Percentiles rank a stretch among this genome's conserved stretches.
These are phyloP conservation scores for Cantharis nigra DNA, from an alignment of 2,888 invertebrate genomes.

Conservation along the genomic window DNA sequence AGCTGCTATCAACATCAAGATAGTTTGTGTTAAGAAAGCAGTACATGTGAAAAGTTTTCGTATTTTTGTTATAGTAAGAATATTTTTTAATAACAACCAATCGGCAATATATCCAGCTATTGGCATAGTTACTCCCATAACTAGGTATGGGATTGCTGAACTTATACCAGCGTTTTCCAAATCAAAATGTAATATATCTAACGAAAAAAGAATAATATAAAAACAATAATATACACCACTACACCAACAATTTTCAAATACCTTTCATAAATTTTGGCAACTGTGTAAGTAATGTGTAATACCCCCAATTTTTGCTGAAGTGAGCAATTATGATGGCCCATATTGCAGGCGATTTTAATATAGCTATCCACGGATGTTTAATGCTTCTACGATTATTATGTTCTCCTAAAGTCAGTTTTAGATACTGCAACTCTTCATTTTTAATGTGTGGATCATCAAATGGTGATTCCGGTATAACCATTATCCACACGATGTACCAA, in stretches of 20 bases:
- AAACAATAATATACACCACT: background rate
- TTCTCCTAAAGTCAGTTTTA: conserved; percentile 64
- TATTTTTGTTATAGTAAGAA: conserved; percentile 76
- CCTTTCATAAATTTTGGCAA: conserved; percentile 83
- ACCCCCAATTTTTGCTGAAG: conserved; percentile 90
- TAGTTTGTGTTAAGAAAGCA: conserved; percentile 77
- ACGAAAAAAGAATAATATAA: conserved; percentile 25
- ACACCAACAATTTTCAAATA: conserved; percentile 43
- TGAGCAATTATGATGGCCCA: conserved; percentile 85
- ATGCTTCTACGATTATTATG: conserved; percentile 57
- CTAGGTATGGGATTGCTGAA: conserved; percentile 85
- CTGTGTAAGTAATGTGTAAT: conserved; percentile 82
- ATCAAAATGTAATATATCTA: conserved; percentile 75
- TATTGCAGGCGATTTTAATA: conserved; percentile 76
- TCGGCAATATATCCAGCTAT: conserved; percentile 85
- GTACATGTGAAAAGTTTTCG: conserved; percentile 70
- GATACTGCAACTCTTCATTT: conserved; percentile 73
- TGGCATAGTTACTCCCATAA: conserved; percentile 82
- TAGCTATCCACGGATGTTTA: conserved; percentile 76
- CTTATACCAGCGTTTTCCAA: conserved; percentile 80
- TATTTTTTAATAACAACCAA: conserved; percentile 67
- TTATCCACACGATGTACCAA: conserved; percentile 75
- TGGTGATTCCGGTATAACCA: conserved; percentile 74
- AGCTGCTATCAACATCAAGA: conserved; percentile 85
- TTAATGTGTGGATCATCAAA: conserved; percentile 75